phyloP scores from a whole-genome alignment of 2,888 invertebrate species.

The Eristalis arbustorum region DNA sequence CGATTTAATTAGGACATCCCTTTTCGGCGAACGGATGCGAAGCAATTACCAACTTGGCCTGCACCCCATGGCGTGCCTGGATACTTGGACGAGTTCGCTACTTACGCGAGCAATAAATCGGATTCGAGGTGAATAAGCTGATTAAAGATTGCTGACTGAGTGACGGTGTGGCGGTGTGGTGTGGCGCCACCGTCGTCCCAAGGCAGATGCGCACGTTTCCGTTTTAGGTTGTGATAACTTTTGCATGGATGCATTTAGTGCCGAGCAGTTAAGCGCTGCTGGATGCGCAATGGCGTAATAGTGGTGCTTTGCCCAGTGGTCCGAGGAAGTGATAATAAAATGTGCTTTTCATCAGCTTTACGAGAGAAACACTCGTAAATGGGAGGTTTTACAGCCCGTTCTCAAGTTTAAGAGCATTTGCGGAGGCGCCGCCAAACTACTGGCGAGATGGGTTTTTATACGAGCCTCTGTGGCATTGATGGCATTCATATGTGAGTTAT shows the following conservation, averaged over 20 bases:
- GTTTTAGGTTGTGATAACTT: neutral
- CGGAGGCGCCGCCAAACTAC: neutral
- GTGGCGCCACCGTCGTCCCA: too few species aligned
- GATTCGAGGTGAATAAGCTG: neutral
- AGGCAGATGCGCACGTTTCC: neutral
- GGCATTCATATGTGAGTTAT: neutral
- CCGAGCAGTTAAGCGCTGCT: neutral
- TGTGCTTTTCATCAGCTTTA: slow-evolving; percentile 1
- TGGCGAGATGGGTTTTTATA: neutral
- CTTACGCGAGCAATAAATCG: neutral
- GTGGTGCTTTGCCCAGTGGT: neutral
- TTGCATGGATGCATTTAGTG: neutral
- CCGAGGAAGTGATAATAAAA: neutral
- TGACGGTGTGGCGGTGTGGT: neutral
- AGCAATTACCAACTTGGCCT: neutral
- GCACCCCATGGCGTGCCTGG: neutral
- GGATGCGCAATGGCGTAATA: neutral
- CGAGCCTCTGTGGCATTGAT: neutral
- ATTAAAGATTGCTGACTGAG: neutral
- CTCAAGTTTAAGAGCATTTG: neutral
- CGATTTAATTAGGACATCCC: neutral
- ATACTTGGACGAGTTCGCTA: neutral
- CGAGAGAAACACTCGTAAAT: slow-evolving; percentile 3
- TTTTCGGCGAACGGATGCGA: neutral
- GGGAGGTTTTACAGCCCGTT: slow-evolving; percentile 23